Conservation (phyloP, 1,140 invertebrate species). For the Zelostemma sp. region DNA sequence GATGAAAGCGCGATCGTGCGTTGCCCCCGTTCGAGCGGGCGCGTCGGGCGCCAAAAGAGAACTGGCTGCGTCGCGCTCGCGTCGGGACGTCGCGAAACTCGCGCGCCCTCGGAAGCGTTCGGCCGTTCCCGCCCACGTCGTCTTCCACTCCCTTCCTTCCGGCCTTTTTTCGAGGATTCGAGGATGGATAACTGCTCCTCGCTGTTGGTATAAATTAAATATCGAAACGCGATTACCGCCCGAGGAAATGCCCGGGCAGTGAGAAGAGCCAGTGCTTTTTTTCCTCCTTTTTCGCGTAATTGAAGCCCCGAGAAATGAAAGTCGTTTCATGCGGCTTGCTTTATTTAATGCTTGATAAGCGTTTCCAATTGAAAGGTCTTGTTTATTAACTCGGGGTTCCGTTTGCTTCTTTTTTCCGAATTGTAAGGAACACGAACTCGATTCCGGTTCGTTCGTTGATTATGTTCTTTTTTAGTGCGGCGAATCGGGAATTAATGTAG, state of each 20-base stretch:
- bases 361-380: background rate
- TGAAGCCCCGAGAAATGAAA: background rate
- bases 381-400: background rate
- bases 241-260: background rate
- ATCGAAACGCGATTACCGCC: conserved; percentile 35
- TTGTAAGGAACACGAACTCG: background rate
- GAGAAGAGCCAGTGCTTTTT: background rate
- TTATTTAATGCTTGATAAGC: conserved; percentile 2
- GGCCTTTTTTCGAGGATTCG: conserved; percentile 38
- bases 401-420: background rate
- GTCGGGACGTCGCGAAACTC: conserved; percentile 36
- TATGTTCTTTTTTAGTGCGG: background rate
- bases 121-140: conserved; percentile 28
- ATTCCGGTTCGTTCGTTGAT: background rate
- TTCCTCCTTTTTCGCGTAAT: background rate
- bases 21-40: conserved; percentile 49
- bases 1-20: conserved; percentile 2
- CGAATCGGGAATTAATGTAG: background rate
- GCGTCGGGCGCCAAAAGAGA: conserved; percentile 52
- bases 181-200: conserved; percentile 28
- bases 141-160: conserved; percentile 24
- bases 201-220: conserved; percentile 54
- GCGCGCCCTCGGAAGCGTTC: conserved; percentile 31
- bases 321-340: background rate
- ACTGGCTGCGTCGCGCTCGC: conserved; percentile 45